Conservation (phyloP, 2,113 vertebrate genomes). For the Cephalophus harveyi region DNA sequence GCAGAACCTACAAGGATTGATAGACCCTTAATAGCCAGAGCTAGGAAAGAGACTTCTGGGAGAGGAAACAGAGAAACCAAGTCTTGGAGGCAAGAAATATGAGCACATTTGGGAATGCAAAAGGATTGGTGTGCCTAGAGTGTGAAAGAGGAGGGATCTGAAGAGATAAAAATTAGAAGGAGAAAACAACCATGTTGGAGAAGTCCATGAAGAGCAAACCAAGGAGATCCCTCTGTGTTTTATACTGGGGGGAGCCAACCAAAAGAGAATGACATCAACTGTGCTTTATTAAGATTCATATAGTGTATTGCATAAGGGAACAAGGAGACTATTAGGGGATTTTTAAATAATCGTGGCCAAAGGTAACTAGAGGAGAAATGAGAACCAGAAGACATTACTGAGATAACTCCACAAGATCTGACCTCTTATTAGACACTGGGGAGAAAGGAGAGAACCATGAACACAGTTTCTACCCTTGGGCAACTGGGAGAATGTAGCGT, state of each 20-base stretch:
- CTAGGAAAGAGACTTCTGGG: background rate
- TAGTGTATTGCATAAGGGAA: background rate
- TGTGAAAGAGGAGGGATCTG: background rate
- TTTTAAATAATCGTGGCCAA: constrained; percentile 7
- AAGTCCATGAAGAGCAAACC: background rate
- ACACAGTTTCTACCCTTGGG: background rate
- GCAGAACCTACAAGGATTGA: background rate
- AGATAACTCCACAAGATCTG: background rate
- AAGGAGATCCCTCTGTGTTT: background rate
- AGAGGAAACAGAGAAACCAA: background rate
- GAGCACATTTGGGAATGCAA: background rate
- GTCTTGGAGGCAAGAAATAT: background rate
- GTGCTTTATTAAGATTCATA: background rate
- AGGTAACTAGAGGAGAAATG: background rate
- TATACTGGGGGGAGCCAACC: background rate
- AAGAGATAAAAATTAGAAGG: background rate
- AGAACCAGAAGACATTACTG: background rate
- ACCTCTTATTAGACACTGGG: background rate
- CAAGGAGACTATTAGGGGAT: background rate
- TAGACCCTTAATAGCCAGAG: background rate
- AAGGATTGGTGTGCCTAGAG: background rate
- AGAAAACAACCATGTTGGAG: background rate
- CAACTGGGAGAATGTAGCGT: background rate
- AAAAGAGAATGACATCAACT: background rate
- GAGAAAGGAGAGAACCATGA: background rate